Conservation (phyloP, 2,113 vertebrate genomes). For the Microcebus griseorufus region DNA sequence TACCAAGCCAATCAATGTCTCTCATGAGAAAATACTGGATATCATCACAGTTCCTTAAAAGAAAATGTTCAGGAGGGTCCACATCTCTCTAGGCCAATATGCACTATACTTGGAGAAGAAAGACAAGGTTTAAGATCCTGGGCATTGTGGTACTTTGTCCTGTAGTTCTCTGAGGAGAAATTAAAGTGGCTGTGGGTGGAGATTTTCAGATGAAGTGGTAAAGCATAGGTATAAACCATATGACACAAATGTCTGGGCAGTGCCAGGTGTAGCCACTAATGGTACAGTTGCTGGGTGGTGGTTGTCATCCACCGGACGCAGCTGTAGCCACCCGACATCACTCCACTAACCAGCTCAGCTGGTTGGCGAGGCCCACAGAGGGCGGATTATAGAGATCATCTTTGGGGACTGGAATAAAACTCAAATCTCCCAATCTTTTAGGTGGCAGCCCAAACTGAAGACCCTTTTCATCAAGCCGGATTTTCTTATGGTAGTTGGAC, state of each 20-base stretch:
- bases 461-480: conserved; percentile 93
- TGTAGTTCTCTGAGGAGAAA: background rate
- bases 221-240: conserved; percentile 96
- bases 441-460: conserved; percentile 85
- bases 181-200: background rate
- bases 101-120: conserved; percentile 90
- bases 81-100: conserved; percentile 94
- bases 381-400: background rate
- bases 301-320: background rate
- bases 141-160: background rate
- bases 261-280: conserved; percentile 91
- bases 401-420: background rate
- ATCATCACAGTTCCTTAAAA: conserved; percentile 64
- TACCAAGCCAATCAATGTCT: background rate
- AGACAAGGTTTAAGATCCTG: conserved; percentile 88
- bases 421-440: background rate
- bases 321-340: background rate
- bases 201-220: conserved; percentile 90
- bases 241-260: conserved; percentile 92
- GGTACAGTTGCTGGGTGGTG: conserved; percentile 92
- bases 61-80: conserved; percentile 91
- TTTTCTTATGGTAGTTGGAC: conserved; percentile 90
- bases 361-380: background rate
- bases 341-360: background rate
- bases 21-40: background rate